Base-by-base conservation (phyloP, 2,113 vertebrate species). In the Lasiurus cinereus region DNA sequence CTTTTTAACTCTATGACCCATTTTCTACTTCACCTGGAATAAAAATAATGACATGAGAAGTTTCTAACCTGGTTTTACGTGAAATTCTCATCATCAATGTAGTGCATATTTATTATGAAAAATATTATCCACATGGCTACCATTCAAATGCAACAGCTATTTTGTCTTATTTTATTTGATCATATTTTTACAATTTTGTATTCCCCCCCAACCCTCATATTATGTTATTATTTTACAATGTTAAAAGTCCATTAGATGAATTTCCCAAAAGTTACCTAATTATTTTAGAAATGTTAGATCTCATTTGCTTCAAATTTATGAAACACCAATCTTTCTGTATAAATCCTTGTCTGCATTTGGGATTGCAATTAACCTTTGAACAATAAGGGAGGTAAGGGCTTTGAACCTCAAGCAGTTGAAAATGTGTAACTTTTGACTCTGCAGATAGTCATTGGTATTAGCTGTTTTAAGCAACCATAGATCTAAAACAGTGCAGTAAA, bases 241-340 rank as follows among this genome's bases (percentile, higher is more conserved):
- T 43, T 88, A 15, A 27, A 88, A 93, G 56, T 54, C 39, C 27
- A 64, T 11, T 93, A 43, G 16, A 70, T 92, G 54, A 59, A 36
- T 84, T 88, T 67, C 69, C 39, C 6, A 83, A 90, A 90, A 69
- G 4, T 33, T 39, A 36, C 3, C n/a, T 21, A 66, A 73, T 83
- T 59, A 54, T 73, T 90, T 36, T 43, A 16, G n/a, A 87, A 90
- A 64, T 52, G 11, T 67, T 83, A 92, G 29, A 86, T 73, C 89
- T 91, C 66, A 3, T 52, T 82, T 86, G 46, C 73, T 90, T 90
- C 12, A 50, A 24, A 64, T 73, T 74, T 39, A 79, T 62, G 70
- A 94, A 90, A 31, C 74, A 56, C 5, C 18, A 82, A 9, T 29
- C 3, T 93, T 87, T 50, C 18, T 88, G 22, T 72, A 56, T 66